These are phyloP conservation scores for Erannis defoliaria DNA, from an alignment of 2,888 invertebrate genomes.

Conservation along the genomic window DNA sequence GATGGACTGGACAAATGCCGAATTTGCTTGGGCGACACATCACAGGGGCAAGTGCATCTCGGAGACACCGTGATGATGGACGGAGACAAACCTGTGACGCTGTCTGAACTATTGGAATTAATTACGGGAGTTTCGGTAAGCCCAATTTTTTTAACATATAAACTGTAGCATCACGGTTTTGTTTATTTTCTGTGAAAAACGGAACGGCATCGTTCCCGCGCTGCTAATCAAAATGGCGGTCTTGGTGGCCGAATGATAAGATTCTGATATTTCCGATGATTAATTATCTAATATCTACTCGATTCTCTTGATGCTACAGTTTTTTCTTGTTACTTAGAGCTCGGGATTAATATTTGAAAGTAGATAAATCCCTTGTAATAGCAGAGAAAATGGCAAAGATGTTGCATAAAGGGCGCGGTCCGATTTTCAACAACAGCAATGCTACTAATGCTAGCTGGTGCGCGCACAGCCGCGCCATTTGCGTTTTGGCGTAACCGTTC, in stretches of 20 bases:
- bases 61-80: slow-evolving; percentile 81
- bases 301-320: slow-evolving; percentile 38
- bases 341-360: neutral
- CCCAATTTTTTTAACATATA: slow-evolving; percentile 37
- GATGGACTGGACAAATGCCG: slow-evolving; percentile 79
- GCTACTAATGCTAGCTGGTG: too few species aligned
- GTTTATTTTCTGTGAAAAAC: slow-evolving; percentile 75
- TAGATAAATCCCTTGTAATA: neutral
- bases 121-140: slow-evolving; percentile 79
- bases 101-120: slow-evolving; percentile 74
- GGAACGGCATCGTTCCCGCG: slow-evolving; percentile 77
- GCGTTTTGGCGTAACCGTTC: too few species aligned
- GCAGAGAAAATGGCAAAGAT: neutral
- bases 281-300: slow-evolving; percentile 2
- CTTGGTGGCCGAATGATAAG: neutral
- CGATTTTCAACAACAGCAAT: too few species aligned
- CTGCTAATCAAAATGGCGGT: slow-evolving; percentile 67
- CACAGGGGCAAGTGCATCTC: slow-evolving; percentile 78
- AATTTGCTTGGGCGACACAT: slow-evolving; percentile 81
- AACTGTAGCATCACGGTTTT: slow-evolving; percentile 53
- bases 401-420: too few species aligned
- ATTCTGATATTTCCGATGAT: too few species aligned
- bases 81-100: slow-evolving; percentile 73
- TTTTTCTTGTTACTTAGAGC: slow-evolving; percentile 1
- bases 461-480: neutral